Base-by-base conservation (phyloP, 1,140 invertebrate species). In the Drosophila athabasca region DNA sequence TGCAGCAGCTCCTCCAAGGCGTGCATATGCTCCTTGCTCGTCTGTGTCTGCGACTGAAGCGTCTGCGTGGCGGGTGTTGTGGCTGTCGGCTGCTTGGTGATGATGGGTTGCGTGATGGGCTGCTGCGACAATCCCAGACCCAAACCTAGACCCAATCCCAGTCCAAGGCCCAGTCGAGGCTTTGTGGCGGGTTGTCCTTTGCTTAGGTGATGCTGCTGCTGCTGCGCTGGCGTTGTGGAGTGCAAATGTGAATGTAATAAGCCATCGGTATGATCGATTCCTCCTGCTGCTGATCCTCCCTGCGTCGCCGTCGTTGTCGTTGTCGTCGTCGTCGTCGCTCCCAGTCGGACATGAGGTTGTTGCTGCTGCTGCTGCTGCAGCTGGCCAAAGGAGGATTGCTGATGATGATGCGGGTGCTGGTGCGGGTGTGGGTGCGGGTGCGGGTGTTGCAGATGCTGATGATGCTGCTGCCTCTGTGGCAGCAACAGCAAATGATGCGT, bases 11-110 rank as follows among this genome's bases (percentile, higher is more conserved):
- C 83, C 17, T 92, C 78, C 11, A 90, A 65, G 8, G 90, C 75
- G 57, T 92, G 92, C 51, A 90, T 93, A 89, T 94, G 93, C 85
- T 94, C 94, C 55, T 77, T 90, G 35, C 71, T 54, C 8, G 31
- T 35, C 31, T 35, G 31, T 15, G 53, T 52, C 24, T 43, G 41
- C 3, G 35, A 13, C 35, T 39, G 35, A 1, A 26, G 24, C 15
- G 54, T 57, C 24, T 44, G 41, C 39, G 50, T 55, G 92, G 78
- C 65, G 43, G 65, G 53, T 15, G 62, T 61, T 92, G 79, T 67
- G 39, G 68, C 39, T 31, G 54, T 73, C 9, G 94, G 94, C 75
- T 95, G 94, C 75, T 94, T 94, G 46, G 94, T 94, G 8, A 93
- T 94, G 11, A 93, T 92, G 22, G 93, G 77, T 41, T 74, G 83